Evolutionary conservation across 2,888 invertebrate genomes (phyloP).

Genomic region (Drosophila koepferae): DNA sequence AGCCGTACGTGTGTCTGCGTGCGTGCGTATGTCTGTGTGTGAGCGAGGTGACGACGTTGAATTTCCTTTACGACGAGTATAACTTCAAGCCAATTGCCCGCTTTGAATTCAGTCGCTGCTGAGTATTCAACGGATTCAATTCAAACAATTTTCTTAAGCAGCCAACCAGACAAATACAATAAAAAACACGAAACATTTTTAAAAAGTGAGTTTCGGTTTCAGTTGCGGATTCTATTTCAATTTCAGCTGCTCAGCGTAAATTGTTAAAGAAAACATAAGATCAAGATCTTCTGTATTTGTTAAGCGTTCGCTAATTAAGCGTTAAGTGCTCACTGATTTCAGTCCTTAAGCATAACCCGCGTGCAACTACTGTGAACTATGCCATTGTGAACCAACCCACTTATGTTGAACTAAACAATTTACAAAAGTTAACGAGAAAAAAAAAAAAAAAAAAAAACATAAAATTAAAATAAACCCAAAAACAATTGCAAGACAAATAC

Average conservation of each 20-base stretch:
- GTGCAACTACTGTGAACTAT: constrained; percentile 21
- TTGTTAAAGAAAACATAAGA: constrained; percentile 13
- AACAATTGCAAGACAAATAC: constrained; percentile 32
- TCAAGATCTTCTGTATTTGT: constrained; percentile 33
- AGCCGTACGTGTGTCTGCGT: constrained; percentile 1
- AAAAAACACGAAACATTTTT: constrained; percentile 21
- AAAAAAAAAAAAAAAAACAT: constrained; percentile 1
- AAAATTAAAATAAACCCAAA: not conserved
- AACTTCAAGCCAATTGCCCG: constrained; percentile 79
- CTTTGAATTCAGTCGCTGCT: constrained; percentile 81
- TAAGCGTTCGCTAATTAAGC: constrained; percentile 37
- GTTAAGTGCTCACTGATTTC: constrained; percentile 29
- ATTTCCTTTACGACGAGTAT: constrained; percentile 77
- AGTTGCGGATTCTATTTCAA: not conserved
- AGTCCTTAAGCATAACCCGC: constrained; percentile 23
- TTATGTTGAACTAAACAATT: constrained; percentile 57
- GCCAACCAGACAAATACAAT: constrained; percentile 14
- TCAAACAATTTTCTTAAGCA: constrained; percentile 35
- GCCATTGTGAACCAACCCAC: constrained; percentile 25
- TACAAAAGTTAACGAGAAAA: constrained; percentile 14
- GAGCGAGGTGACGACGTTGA: constrained; percentile 44
- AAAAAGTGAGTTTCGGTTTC: constrained; percentile 63
- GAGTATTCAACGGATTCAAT: constrained; percentile 79
- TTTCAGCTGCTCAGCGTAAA: constrained; percentile 22
- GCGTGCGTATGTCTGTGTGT: not conserved